These are phyloP conservation scores for Nematolebias whitei DNA, from an alignment of 2,113 vertebrate genomes.

Conservation along the genomic window DNA sequence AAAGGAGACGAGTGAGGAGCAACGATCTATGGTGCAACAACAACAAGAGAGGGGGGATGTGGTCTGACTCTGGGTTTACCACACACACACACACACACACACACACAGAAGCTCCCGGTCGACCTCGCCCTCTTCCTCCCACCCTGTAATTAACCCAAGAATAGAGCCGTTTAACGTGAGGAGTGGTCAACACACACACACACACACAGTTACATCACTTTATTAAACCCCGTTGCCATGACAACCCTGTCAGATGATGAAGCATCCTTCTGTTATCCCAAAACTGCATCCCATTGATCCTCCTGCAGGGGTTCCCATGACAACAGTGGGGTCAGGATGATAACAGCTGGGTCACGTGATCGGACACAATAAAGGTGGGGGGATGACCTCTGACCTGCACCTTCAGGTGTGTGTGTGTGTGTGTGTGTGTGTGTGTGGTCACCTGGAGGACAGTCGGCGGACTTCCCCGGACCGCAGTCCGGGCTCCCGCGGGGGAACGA, in stretches of 20 bases:
- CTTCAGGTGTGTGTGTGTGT: background rate
- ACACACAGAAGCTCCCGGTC: background rate
- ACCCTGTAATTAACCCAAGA: constrained; percentile 58
- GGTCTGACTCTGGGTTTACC: no score
- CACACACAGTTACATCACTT: constrained; percentile 3
- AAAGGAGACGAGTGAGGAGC: no score
- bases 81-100: constrained; percentile 8
- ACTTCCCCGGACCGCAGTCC: constrained; percentile 75
- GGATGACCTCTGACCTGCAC: constrained; percentile 22
- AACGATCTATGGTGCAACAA: no score
- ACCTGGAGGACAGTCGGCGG: constrained; percentile 81
- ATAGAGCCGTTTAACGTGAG: constrained; percentile 32
- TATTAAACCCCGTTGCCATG: constrained; percentile 3
- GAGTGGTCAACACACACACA: constrained; percentile 37
- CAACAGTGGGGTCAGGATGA: constrained; percentile 11
- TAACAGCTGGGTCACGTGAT: constrained; percentile 11
- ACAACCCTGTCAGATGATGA: background rate
- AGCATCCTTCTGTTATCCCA: background rate
- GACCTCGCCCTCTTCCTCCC: constrained; percentile 44
- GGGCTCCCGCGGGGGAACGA: constrained; percentile 75
- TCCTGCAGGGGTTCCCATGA: constrained; percentile 19
- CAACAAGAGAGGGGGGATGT: no score
- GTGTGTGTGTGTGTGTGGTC: constrained; percentile 47
- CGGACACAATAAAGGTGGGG: background rate
- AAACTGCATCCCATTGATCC: background rate